These are phyloP conservation scores for Solenopsis fugax DNA, from an alignment of 1,140 invertebrate species.

Conservation along the genomic window DNA sequence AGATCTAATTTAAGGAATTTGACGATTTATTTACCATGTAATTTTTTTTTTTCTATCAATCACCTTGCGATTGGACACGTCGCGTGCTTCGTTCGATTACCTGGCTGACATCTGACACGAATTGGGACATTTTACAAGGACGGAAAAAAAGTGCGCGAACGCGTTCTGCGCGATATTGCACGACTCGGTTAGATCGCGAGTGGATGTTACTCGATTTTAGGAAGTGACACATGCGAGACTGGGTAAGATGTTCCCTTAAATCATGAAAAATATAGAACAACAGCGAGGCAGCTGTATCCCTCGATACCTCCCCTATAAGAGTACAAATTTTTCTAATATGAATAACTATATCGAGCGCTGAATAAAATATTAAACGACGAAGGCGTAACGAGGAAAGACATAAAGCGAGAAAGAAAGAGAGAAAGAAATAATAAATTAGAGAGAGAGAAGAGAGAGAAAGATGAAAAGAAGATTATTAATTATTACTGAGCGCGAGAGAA, in stretches of 20 bases:
- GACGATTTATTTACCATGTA: slow-evolving; percentile 48
- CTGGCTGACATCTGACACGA: slow-evolving; percentile 72
- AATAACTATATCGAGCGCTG: slow-evolving; percentile 84
- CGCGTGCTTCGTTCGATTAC: slow-evolving; percentile 50
- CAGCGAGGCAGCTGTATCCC: slow-evolving; percentile 80
- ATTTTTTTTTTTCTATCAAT: slow-evolving; percentile 11
- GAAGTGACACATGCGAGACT: slow-evolving; percentile 26
- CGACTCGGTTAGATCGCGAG: slow-evolving; percentile 50
- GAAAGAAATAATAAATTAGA: slow-evolving; percentile 67
- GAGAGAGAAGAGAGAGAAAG: background rate
- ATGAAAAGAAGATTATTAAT: slow-evolving; percentile 77
- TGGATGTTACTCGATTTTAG: slow-evolving; percentile 26
- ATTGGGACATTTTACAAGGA: slow-evolving; percentile 70
- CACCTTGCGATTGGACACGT: slow-evolving; percentile 29
- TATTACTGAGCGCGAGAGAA: slow-evolving; percentile 74
- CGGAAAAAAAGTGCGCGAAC: slow-evolving; percentile 36
- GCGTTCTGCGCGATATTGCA: slow-evolving; percentile 42
- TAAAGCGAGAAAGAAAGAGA: slow-evolving; percentile 53
- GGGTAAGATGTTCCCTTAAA: slow-evolving; percentile 73
- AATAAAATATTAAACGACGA: slow-evolving; percentile 76
- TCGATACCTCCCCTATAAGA: slow-evolving; percentile 85
- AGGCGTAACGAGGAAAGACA: slow-evolving; percentile 57
- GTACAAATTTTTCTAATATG: slow-evolving; percentile 86
- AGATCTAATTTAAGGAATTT: background rate
- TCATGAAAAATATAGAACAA: slow-evolving; percentile 57